Conservation (phyloP, 2,797 vertebrate species). For the Tangara arthus region DNA sequence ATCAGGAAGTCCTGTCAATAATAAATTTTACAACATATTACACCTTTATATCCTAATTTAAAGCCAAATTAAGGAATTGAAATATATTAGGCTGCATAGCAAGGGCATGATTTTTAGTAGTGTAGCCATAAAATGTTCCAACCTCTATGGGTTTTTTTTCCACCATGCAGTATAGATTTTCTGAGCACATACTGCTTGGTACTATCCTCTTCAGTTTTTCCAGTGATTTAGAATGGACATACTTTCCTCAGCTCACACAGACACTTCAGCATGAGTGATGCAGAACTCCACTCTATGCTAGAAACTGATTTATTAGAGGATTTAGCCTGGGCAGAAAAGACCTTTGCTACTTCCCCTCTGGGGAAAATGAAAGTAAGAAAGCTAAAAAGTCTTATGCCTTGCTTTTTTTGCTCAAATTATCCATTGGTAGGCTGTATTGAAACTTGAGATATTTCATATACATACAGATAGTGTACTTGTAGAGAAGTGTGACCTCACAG, state of each 20-base stretch:
- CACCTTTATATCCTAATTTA: neutral
- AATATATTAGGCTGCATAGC: neutral
- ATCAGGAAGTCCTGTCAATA: neutral
- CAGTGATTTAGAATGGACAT: neutral
- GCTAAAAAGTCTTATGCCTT: neutral
- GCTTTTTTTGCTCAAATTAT: neutral
- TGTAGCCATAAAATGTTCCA: neutral
- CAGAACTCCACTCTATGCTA: neutral
- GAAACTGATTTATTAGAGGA: neutral
- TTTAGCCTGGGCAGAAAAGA: neutral
- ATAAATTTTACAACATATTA: neutral
- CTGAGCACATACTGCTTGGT: neutral
- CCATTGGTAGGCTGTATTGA: neutral
- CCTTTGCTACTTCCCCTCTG: neutral
- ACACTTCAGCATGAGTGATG: neutral
- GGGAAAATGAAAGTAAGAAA: neutral
- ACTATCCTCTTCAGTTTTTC: neutral
- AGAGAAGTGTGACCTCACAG: neutral
- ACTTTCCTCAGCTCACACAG: neutral
- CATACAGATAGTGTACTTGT: neutral
- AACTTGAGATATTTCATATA: neutral
- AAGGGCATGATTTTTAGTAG: neutral
- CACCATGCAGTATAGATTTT: neutral
- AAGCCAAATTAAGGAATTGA: neutral
- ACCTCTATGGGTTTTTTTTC: neutral